Evolutionary conservation across 2,888 invertebrate genomes (phyloP), one percentile per base, ranked within the genome.

Genomic region (Chloromyia formosa): DNA sequence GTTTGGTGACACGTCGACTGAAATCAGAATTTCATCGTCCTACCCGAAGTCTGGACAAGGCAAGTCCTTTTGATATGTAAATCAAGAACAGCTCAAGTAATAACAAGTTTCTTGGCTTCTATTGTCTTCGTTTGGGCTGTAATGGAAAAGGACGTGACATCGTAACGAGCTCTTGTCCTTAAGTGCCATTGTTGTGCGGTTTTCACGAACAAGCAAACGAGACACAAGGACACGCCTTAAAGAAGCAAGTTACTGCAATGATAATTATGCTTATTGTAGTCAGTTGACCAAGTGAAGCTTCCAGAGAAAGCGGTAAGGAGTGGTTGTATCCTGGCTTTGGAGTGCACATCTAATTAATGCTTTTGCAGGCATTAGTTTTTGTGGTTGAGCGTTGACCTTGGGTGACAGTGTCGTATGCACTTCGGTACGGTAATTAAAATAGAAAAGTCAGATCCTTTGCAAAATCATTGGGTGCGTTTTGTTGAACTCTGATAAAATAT

Each of bases 101-200:
- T 64, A 64, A 64, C 42, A 64, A 64, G 22, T 64, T 27, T 9
- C 40, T 40, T 16, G 27, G 27, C 23, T 35, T 5, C 16, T 27
- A 18, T 61, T 56, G 56, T 56, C 56, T 56, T 35, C 7, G 27
- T 2, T 35, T 18, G 18, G 56, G 56, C 18, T 20, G 22, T 7
- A 56, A 27, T n/a, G 35, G 27, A 61, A 64, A 42, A 64, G 45
- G 64, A 64, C 64, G 64, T 64, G 64, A 64, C 64, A 64, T 42
- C 45, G 64, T 64, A 40, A 64, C 22, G 64, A 16, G 45, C n/a
- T 22, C 64, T 64, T 45, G 64, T 42, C 40, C 27, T 64, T 40
- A 42, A 64, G 64, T 64, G 18, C 27, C 40, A 61, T 61, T 23
- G 61, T 61, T 23, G 61, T 22, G 61, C 35, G 23, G 58, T 58